phyloP scores from a whole-genome alignment of 2,797 vertebrate species.

The Anguilla marmorata region DNA sequence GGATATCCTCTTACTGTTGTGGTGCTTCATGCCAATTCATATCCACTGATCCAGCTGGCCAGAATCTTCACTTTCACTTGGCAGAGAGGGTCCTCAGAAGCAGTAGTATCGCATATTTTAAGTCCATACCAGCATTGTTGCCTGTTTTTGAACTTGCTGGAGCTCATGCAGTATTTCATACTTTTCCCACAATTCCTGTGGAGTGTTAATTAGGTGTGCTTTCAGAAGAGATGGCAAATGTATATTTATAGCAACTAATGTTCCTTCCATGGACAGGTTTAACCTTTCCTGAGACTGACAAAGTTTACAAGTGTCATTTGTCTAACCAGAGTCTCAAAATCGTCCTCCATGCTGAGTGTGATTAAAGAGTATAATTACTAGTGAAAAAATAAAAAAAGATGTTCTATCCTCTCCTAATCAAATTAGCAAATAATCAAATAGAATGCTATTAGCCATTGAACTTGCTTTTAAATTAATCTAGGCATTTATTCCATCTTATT shows the following conservation, averaged over 20 bases:
- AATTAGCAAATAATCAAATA: slow-evolving; percentile 1
- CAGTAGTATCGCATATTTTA: not conserved
- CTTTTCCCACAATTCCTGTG: not conserved
- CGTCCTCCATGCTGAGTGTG: not conserved
- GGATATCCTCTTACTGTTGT: not conserved
- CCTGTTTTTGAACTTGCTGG: not conserved
- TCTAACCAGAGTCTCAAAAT: slow-evolving; percentile 9
- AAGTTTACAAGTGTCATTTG: slow-evolving; percentile 8
- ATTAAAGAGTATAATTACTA: not conserved
- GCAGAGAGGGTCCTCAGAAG: not conserved
- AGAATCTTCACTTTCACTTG: not conserved
- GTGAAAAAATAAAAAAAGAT: slow-evolving; percentile 16
- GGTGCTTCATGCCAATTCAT: not conserved
- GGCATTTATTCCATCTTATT: slow-evolving; percentile 25
- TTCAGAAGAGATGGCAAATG: not conserved
- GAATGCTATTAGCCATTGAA: not conserved
- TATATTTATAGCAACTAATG: slow-evolving; percentile 26
- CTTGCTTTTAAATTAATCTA: not conserved
- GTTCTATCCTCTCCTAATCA: slow-evolving; percentile 15
- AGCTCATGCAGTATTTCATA: not conserved
- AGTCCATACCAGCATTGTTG: not conserved
- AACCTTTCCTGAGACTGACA: slow-evolving; percentile 24
- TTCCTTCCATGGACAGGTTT: slow-evolving; percentile 24
- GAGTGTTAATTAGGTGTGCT: slow-evolving; percentile 19
- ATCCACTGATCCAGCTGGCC: not conserved